Evolutionary conservation across 2,888 invertebrate species (phyloP), one percentile per base, ranked within the genome.

Genomic region (Eilema griseolum): DNA sequence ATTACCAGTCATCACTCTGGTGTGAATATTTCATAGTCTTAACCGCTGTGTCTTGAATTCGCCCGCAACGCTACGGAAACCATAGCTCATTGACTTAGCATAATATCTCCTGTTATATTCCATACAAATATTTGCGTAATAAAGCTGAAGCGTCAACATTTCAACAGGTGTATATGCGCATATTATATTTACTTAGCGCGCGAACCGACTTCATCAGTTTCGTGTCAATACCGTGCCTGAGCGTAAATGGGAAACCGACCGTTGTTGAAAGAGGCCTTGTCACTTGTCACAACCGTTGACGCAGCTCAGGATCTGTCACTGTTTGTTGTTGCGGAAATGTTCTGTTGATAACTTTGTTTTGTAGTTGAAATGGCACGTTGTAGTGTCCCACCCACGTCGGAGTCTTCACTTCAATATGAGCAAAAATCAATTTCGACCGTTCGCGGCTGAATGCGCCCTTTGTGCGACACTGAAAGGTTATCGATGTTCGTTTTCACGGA

Each of bases 401-500:
- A 68, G 78, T 78, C 78, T 81, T 80, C 81, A 78, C 78, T 83
- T 75, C 88, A 90, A 92, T 92, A 90, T 91, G 90, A 89, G 86
- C 88, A 90, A 90, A 92, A 92, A 93, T 93, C 92, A 92, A 93
- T 93, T 93, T 91, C 87, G 91, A 86, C 87, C 86, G 86, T 91
- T 92, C 91, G 83, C 92, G 91, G 89, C 85, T 90, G 88, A 92
- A 87, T 90, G 92, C 83, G 83, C 84, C 91, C 90, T 93, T 94
- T 93, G 93, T 93, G 88, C 83, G 88, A 87, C 92, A 88, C 78
- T 90, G 91, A 91, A 94, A 93, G 92, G 93, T 92, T 92, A 93
- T 93, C 91, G 91, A 86, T 90, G 92, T 91, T 89, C 91, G 91
- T 92, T 93, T 93, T 93, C 90, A 93, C 89, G 91, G 90, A 86